A percentile compares a stretch with the other conserved stretches of the same genome.
phyloP scores from a whole-genome alignment of 2,888 invertebrate species.

The Mesorhabditis sp. region DNA sequence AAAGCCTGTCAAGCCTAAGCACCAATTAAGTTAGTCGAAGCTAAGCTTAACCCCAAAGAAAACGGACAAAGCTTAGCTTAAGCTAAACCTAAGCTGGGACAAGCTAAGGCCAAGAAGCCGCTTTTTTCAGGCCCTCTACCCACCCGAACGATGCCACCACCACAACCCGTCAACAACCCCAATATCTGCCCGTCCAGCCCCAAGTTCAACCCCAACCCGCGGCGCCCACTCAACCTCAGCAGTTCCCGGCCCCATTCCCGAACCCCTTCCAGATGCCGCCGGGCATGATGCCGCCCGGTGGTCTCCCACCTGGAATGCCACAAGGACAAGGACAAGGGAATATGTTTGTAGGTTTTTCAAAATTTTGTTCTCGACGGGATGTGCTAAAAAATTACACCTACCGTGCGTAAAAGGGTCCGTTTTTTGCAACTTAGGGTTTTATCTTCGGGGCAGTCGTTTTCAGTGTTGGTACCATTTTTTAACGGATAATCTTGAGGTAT shows the following conservation, averaged over 20 bases:
- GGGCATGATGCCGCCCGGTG: neutral
- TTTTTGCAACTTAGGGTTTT: neutral
- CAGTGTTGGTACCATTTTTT: too few species aligned
- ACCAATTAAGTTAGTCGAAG: too few species aligned
- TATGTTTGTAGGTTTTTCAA: constrained; percentile 3
- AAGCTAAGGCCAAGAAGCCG: neutral
- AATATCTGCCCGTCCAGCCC: neutral
- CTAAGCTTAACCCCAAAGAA: too few species aligned
- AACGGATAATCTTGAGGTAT: too few species aligned
- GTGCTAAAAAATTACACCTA: neutral
- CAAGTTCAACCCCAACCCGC: neutral
- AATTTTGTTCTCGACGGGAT: neutral
- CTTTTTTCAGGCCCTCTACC: neutral
- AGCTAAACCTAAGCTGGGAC: neutral
- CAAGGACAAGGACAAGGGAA: neutral
- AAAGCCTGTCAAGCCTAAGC: too few species aligned
- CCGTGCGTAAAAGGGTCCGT: neutral
- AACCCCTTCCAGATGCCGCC: neutral
- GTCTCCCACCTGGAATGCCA: neutral
- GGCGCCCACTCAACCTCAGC: neutral
- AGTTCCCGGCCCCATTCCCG: neutral
- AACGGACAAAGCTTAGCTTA: too few species aligned
- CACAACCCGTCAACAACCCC: neutral
- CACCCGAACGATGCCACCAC: neutral
- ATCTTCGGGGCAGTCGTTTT: neutral